A percentile compares a stretch with the other conserved stretches of the same genome.
Evolutionary conservation across 2,888 invertebrate genomes (phyloP).

Genomic region (Unio pictorum): DNA sequence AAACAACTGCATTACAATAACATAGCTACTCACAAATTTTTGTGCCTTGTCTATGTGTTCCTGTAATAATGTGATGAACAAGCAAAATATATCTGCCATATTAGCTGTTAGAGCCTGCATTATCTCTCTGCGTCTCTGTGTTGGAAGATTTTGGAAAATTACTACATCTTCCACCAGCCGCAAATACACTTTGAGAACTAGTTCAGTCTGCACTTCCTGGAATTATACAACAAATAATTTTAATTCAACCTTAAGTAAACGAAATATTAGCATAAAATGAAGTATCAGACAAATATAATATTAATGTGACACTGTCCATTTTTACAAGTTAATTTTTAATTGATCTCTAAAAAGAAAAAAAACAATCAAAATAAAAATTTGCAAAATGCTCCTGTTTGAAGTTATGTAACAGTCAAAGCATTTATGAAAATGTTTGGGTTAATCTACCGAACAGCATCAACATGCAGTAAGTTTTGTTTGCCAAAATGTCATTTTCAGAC

Average conservation of each 20-base stretch:
- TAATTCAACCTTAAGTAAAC: not conserved
- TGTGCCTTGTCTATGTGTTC: constrained; percentile 21
- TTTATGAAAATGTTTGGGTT: too few relatives aligned
- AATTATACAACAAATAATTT: constrained; percentile 15
- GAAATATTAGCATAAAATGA: too few relatives aligned
- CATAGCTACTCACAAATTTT: not conserved
- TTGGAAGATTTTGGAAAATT: constrained; percentile 85
- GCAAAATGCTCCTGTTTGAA: too few relatives aligned
- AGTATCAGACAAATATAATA: too few relatives aligned
- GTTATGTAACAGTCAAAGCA: too few relatives aligned
- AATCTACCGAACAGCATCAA: too few relatives aligned
- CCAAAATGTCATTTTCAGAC: too few relatives aligned
- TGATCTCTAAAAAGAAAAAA: too few relatives aligned
- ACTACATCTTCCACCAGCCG: constrained; percentile 95
- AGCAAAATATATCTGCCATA: constrained; percentile 88
- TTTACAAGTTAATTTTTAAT: too few relatives aligned
- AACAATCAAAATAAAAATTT: too few relatives aligned
- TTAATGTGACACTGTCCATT: too few relatives aligned
- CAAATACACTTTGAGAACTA: constrained; percentile 89
- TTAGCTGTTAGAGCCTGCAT: constrained; percentile 88
- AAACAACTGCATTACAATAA: not conserved
- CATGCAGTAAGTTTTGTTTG: too few relatives aligned
- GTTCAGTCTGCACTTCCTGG: constrained; percentile 83
- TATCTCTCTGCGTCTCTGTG: constrained; percentile 90
- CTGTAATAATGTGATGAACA: constrained; percentile 57